A percentile compares a stretch with the other conserved stretches of the same genome.
phyloP scores from a whole-genome alignment of 2,113 vertebrate genomes.

The Montifringilla adamsi region DNA sequence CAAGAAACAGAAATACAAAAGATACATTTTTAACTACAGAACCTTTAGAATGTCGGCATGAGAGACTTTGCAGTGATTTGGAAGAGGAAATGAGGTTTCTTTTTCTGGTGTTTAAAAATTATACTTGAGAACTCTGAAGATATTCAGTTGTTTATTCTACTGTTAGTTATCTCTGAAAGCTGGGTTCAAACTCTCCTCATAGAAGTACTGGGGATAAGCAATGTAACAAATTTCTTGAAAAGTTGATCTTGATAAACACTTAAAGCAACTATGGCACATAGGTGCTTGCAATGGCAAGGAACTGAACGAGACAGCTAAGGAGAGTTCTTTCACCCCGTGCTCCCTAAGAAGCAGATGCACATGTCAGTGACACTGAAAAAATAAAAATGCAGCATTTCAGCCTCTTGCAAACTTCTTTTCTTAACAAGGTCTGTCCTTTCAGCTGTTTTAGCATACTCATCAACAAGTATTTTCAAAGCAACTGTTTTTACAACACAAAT shows the following conservation, averaged over 20 bases:
- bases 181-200: not conserved
- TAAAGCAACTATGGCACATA: not conserved
- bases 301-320: not conserved
- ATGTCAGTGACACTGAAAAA: not conserved
- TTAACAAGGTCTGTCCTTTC: not conserved
- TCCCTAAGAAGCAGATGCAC: not conserved
- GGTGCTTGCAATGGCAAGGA: not conserved
- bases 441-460: not conserved
- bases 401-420: not conserved
- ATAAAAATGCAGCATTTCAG: not conserved
- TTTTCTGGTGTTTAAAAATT: not conserved
- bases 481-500: not conserved
- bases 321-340: not conserved
- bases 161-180: not conserved
- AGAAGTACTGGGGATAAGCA: not conserved
- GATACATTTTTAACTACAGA: not conserved
- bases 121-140: not conserved
- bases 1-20: not conserved
- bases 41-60: not conserved
- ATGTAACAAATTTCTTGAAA: not conserved
- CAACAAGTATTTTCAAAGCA: not conserved
- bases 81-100: not conserved
- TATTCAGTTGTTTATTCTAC: not conserved
- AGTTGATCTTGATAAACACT: not conserved
- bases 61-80: not conserved